A percentile compares a stretch with the other conserved stretches of the same genome.
phyloP scores from a whole-genome alignment of 2,888 invertebrate species.

The Glaucopsyche alexis region DNA sequence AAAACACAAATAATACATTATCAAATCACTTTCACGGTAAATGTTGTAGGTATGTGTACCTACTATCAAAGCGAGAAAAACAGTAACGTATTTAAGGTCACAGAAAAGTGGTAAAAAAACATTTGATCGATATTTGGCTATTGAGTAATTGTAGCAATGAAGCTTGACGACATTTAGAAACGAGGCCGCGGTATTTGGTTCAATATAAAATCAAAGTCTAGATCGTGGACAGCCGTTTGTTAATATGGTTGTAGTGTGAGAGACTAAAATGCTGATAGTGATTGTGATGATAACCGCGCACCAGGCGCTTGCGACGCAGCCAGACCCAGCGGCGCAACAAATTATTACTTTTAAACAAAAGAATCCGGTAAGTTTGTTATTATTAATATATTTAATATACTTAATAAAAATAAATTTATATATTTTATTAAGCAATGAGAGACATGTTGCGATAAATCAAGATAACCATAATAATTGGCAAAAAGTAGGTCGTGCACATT shows the following conservation, averaged over 20 bases:
- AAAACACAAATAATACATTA: too few species aligned
- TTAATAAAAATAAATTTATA: too few species aligned
- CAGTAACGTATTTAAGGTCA: slow-evolving; percentile 8
- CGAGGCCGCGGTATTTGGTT: slow-evolving; percentile 42
- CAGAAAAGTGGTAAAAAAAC: slow-evolving; percentile 21
- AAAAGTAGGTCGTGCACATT: background rate
- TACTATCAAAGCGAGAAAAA: background rate
- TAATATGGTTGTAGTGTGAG: slow-evolving; percentile 30
- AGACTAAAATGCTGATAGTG: slow-evolving; percentile 36
- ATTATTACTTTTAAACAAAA: slow-evolving; percentile 53
- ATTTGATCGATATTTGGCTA: slow-evolving; percentile 27
- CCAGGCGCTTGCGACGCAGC: slow-evolving; percentile 39
- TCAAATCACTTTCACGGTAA: background rate
- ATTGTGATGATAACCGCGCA: slow-evolving; percentile 37
- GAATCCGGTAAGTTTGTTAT: slow-evolving; percentile 46
- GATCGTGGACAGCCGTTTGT: slow-evolving; percentile 34
- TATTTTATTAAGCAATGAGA: background rate
- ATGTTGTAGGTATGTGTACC: too few species aligned
- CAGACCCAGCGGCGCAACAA: slow-evolving; percentile 52
- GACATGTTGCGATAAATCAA: background rate
- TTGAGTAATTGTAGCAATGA: slow-evolving; percentile 40
- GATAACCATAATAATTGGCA: background rate
- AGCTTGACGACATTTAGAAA: slow-evolving; percentile 36
- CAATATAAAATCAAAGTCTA: slow-evolving; percentile 41
- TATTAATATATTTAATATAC: background rate